Evolutionary conservation across 2,888 invertebrate species (phyloP), one percentile per base, ranked within the genome.

Genomic region (Drosophila emarginata): DNA sequence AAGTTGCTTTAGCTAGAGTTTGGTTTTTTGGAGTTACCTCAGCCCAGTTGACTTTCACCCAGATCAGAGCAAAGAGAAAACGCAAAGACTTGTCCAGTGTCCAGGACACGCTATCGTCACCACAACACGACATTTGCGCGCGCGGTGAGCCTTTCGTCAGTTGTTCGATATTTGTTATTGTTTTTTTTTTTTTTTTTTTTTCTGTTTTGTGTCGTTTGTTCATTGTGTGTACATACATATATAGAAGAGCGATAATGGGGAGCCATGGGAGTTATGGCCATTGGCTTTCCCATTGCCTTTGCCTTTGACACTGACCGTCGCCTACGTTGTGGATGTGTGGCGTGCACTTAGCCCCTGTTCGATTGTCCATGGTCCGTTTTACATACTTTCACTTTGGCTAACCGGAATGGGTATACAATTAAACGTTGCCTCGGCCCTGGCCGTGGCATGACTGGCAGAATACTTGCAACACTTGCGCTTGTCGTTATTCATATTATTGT

Each of bases 291-390:
- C 28, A 28, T 23, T 50, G 32, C 73, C 39, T 51, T 73, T 64
- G 85, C 63, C 68, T 71, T 74, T 87, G 87, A 79, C 85, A 87
- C 74, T 87, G 85, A 81, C 79, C 69, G 64, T 67, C 64, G 15
- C 14, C 57, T 23, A 61, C 52, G 61, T 36, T 67, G 65, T 53
- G 40, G 67, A 53, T 56, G 57, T 72, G 59, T 72, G 59, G 58
- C 61, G 56, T 58, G 59, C 66, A 57, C 50, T 67, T 73, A 73
- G 56, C 36, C 45, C 79, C 64, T 67, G 62, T 57, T 51, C 62
- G 39, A 59, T 57, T 79, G 72, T 64, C 78, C 67, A 58, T 50
- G 64, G 62, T 58, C 52, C 36, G 39, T 53, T 57, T 70, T 58
- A 39, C 58, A 61, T 65, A 64, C 67, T 67, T 71, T 65, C 61